Conservation (phyloP, 2,797 vertebrate genomes). For the Muscicapa striata region DNA sequence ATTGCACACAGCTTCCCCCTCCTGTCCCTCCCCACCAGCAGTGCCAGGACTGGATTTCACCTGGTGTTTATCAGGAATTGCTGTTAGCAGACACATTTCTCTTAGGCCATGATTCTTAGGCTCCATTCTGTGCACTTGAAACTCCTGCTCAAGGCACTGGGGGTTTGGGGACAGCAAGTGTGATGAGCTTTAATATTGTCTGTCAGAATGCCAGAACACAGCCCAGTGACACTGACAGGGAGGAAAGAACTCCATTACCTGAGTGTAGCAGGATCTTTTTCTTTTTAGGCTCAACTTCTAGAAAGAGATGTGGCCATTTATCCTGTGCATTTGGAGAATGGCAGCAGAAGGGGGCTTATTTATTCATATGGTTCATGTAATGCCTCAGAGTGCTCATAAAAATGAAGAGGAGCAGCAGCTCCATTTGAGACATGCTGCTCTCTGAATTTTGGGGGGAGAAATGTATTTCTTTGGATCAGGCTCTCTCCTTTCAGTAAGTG, state of each 20-base stretch:
- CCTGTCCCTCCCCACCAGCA: neutral
- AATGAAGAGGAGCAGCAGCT: neutral
- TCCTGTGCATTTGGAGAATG: neutral
- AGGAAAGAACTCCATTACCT: conserved; percentile 3
- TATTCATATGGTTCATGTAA: neutral
- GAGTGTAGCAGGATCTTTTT: neutral
- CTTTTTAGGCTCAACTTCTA: neutral
- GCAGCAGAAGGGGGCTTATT: neutral
- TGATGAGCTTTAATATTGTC: neutral
- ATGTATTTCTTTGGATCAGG: neutral
- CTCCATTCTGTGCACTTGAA: neutral
- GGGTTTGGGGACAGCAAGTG: neutral
- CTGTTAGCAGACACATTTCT: neutral
- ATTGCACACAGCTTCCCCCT: neutral
- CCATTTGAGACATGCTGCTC: neutral
- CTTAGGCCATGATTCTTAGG: neutral
- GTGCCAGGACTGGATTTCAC: neutral
- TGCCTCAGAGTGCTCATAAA: neutral
- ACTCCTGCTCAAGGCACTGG: neutral
- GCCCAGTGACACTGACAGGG: neutral
- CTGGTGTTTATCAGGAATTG: conserved; percentile 3
- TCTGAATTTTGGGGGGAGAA: neutral
- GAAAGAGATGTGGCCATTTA: neutral
- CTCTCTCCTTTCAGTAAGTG: neutral
- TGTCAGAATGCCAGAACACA: neutral